Evolutionary conservation across 2,113 vertebrate species (phyloP).

Genomic region (rat (Rattus norvegicus)): DNA sequence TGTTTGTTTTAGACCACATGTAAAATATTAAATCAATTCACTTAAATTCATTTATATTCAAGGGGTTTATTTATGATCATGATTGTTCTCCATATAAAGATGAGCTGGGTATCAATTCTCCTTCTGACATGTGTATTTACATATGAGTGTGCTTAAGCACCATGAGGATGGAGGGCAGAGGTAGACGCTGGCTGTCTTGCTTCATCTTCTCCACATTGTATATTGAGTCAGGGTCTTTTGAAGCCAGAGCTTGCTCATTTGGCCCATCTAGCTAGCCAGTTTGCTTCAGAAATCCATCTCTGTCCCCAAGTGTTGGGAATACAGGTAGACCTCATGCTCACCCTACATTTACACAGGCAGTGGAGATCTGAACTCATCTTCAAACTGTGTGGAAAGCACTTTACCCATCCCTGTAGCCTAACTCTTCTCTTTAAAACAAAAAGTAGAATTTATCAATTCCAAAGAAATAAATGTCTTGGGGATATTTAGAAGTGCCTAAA

Average conservation of each 20-base stretch:
- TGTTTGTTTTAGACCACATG: background rate
- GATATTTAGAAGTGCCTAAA: constrained; percentile 19
- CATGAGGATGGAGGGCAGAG: background rate
- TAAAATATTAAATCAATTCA: background rate
- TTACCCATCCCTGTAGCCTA: background rate
- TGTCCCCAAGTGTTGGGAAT: background rate
- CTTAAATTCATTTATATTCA: background rate
- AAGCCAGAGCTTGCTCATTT: background rate
- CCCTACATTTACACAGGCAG: background rate
- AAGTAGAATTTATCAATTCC: constrained; percentile 29
- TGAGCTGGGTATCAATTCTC: background rate
- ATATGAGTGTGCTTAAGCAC: background rate
- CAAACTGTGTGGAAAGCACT: background rate
- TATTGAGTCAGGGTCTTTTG: background rate
- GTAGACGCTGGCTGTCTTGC: background rate
- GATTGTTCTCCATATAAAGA: background rate
- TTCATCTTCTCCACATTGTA: background rate
- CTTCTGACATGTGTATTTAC: background rate
- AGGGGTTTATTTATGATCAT: background rate
- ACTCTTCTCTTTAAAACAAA: constrained; percentile 5
- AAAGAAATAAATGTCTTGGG: constrained; percentile 28
- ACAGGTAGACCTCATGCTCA: background rate
- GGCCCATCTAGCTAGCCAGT: background rate
- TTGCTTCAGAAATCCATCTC: background rate
- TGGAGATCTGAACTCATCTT: background rate